These are phyloP conservation scores for Drosophila pseudoobscura DNA, from an alignment of 1,140 invertebrate genomes.

Conservation along the genomic window DNA sequence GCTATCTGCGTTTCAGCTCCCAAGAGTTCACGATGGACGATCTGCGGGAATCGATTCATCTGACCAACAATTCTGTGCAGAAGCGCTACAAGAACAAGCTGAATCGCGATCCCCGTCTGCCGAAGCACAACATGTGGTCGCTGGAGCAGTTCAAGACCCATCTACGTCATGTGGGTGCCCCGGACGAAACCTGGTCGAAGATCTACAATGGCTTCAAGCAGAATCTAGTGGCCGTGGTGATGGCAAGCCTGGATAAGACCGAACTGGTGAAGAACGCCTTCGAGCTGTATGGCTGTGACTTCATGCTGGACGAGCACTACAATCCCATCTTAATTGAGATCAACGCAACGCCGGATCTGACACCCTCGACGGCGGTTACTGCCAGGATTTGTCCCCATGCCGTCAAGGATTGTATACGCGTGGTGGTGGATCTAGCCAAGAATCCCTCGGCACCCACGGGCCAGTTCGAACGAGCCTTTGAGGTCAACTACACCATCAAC, in stretches of 20 bases:
- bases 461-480: slow-evolving; percentile 84
- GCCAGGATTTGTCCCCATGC: slow-evolving; percentile 91
- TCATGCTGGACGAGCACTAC: slow-evolving; percentile 93
- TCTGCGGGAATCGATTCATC: slow-evolving; percentile 94
- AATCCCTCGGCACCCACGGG: slow-evolving; percentile 84
- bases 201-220: slow-evolving; percentile 95
- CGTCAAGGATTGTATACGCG: slow-evolving; percentile 94
- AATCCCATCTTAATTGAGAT: slow-evolving; percentile 97
- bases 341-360: slow-evolving; percentile 94
- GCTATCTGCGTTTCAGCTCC: slow-evolving; percentile 95
- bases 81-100: slow-evolving; percentile 90
- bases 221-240: slow-evolving; percentile 91
- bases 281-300: slow-evolving; percentile 96
- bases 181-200: slow-evolving; percentile 85
- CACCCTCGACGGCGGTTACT: slow-evolving; percentile 92
- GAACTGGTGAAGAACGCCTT: slow-evolving; percentile 91
- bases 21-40: slow-evolving; percentile 92
- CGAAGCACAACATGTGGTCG: slow-evolving; percentile 94
- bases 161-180: slow-evolving; percentile 84
- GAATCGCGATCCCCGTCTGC: slow-evolving; percentile 87
- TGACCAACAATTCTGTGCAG: slow-evolving; percentile 96
- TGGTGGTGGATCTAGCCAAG: slow-evolving; percentile 85
- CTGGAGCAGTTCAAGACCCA: slow-evolving; percentile 90
- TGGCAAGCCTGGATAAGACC: slow-evolving; percentile 90
- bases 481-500: slow-evolving; percentile 69